Evolutionary conservation across 2,888 invertebrate species (phyloP).

Genomic region (Cephus pygmeus): DNA sequence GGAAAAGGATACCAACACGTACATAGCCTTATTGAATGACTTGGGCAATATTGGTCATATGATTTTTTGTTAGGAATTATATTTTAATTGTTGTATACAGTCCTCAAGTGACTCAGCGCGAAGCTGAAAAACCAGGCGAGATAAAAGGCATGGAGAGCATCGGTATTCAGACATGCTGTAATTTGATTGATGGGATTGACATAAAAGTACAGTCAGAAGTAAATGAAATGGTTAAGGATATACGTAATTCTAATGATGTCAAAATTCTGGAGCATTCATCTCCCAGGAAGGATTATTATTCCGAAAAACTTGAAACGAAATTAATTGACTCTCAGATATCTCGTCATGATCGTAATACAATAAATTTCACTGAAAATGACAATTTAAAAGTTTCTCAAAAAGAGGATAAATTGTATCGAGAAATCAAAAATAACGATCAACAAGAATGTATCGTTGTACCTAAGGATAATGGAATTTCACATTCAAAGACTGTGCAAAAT

Average conservation of each 20-base stretch:
- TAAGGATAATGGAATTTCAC: slow-evolving; percentile 7
- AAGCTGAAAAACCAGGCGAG: slow-evolving; percentile 41
- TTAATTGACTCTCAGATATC: slow-evolving; percentile 1
- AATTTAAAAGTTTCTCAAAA: neutral
- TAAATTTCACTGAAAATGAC: neutral
- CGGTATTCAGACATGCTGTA: slow-evolving; percentile 33
- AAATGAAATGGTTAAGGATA: neutral
- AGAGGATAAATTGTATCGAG: neutral
- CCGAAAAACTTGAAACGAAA: slow-evolving; percentile 10
- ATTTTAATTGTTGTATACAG: slow-evolving; percentile 23
- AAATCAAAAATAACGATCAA: neutral
- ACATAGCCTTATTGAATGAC: slow-evolving; percentile 8
- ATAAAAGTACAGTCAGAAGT: neutral
- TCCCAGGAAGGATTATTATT: neutral
- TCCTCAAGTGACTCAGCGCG: slow-evolving; percentile 31
- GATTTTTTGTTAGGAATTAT: neutral
- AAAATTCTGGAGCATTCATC: neutral
- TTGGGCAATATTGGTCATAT: neutral
- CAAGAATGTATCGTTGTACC: neutral
- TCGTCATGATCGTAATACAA: neutral
- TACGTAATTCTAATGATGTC: neutral
- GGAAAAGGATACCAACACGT: slow-evolving; percentile 36
- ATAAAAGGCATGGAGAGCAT: slow-evolving; percentile 37
- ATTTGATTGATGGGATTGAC: neutral
- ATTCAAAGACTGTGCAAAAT: slow-evolving; percentile 10